Percentiles rank a stretch among this genome's conserved stretches.
Conservation (phyloP, 2,797 vertebrate species). For the Acanthurus tractus region DNA sequence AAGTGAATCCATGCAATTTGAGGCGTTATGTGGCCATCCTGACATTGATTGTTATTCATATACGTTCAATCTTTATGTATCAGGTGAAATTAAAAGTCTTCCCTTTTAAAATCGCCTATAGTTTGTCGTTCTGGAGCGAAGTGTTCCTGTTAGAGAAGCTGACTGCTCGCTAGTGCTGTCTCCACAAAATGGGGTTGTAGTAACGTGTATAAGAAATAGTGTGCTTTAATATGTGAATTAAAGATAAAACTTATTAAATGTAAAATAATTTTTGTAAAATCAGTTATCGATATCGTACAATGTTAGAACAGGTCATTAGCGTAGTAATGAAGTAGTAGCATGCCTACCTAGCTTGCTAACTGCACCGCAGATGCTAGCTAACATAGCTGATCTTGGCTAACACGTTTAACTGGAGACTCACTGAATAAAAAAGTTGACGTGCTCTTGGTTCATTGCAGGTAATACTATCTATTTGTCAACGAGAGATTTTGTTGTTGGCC, state of each 20-base stretch:
- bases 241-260: not conserved
- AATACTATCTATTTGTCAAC: accelerated
- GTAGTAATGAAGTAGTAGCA: not conserved
- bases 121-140: not conserved
- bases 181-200: slow-evolving; percentile 12
- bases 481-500: not conserved
- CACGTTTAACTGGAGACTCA: slow-evolving; percentile 30
- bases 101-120: accelerated
- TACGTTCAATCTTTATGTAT: accelerated
- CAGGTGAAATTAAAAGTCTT: not conserved
- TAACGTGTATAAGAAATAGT: not conserved
- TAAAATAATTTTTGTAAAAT: too few relatives aligned
- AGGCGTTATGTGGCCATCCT: accelerated
- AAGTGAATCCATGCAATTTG: slow-evolving; percentile 57
- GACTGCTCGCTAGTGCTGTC: not conserved
- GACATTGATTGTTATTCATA: accelerated
- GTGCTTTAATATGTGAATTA: not conserved
- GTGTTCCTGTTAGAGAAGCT: slow-evolving; percentile 1
- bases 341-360: slow-evolving; percentile 14
- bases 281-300: too few relatives aligned
- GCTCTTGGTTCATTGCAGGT: accelerated
- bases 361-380: slow-evolving; percentile 12
- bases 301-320: accelerated
- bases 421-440: accelerated
- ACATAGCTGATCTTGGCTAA: slow-evolving; percentile 32